Evolutionary conservation across 2,888 invertebrate genomes (phyloP).

Genomic region (Amphipyra berbera): DNA sequence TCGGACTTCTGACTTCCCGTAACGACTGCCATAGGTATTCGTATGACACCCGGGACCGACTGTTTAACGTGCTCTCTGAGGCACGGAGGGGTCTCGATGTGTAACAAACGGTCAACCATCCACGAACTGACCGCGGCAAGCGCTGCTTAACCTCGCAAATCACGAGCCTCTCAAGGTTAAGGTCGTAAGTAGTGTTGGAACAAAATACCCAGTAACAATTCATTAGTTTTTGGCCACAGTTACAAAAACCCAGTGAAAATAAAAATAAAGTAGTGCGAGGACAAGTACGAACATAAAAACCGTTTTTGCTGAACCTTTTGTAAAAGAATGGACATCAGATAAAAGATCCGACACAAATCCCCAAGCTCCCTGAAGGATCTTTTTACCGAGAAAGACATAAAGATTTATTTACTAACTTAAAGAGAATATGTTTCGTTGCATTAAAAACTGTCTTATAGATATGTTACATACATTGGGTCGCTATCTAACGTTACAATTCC

Average conservation of each 20-base stretch:
- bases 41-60: no score
- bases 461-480: no score
- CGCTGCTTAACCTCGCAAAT: no score
- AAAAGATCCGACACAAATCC: slow-evolving; percentile 57
- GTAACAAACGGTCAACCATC: no score
- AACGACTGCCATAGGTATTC: no score
- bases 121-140: no score
- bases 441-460: slow-evolving; percentile 4
- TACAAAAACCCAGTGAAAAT: slow-evolving; percentile 32
- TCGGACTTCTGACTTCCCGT: no score
- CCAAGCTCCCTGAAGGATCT: slow-evolving; percentile 42
- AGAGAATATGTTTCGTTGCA: slow-evolving; percentile 1
- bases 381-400: slow-evolving; percentile 13
- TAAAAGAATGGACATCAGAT: slow-evolving; percentile 62
- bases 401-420: slow-evolving; percentile 44
- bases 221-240: slow-evolving; percentile 25
- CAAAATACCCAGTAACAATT: slow-evolving; percentile 31
- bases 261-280: slow-evolving; percentile 34
- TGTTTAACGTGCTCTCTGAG: no score
- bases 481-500: no score
- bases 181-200: slow-evolving; percentile 5
- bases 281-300: slow-evolving; percentile 46
- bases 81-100: no score
- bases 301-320: slow-evolving; percentile 41
- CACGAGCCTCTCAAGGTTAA: no score